Percentiles rank a stretch among this genome's conserved stretches.
Evolutionary conservation across 2,797 vertebrate genomes (phyloP).

Genomic region (Bovichtus variegatus): DNA sequence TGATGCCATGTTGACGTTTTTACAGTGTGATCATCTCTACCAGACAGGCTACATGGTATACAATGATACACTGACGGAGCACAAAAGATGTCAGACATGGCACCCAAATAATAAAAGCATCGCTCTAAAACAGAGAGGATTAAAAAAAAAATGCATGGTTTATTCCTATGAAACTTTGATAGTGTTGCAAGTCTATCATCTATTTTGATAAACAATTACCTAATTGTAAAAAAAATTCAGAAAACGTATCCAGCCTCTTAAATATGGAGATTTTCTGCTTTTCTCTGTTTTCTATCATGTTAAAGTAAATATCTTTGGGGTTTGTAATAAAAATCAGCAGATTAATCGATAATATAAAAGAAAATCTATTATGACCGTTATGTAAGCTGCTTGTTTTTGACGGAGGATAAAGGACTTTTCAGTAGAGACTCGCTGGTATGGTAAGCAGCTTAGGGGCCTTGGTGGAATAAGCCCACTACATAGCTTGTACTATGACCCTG

Average conservation of each 20-base stretch:
- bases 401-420: constrained; percentile 31
- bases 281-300: too few relatives aligned
- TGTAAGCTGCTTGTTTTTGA: constrained; percentile 28
- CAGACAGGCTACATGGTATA: not conserved
- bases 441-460: constrained; percentile 64
- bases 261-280: too few relatives aligned
- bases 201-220: too few relatives aligned
- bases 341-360: too few relatives aligned
- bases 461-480: constrained; percentile 41
- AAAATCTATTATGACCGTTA: not conserved
- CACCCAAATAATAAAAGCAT: not conserved
- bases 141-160: not conserved
- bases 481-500: constrained; percentile 27
- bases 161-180: not conserved
- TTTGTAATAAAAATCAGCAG: too few relatives aligned
- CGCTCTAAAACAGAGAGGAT: not conserved
- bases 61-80: not conserved
- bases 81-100: constrained; percentile 19
- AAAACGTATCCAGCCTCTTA: too few relatives aligned
- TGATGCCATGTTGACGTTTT: not conserved
- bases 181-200: not conserved
- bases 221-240: too few relatives aligned
- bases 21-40: not conserved
- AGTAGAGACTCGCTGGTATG: constrained; percentile 27
- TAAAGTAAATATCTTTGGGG: too few relatives aligned